Conservation (phyloP, 2,113 vertebrate species). For the Oncorhynchus clarkii region DNA sequence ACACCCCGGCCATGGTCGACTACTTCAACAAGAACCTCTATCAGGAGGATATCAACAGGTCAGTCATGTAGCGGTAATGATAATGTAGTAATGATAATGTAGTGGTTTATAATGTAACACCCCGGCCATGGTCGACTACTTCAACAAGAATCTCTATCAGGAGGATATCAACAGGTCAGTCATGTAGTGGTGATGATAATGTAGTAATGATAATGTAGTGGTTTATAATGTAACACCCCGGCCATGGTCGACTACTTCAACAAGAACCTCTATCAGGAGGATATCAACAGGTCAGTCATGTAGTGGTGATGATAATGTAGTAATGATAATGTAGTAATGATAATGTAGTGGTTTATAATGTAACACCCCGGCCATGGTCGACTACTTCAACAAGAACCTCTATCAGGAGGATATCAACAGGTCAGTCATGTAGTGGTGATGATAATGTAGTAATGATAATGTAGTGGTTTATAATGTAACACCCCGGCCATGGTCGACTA, state of each 20-base stretch:
- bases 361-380: slow-evolving; percentile 86
- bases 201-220: background rate
- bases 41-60: slow-evolving; percentile 97
- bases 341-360: background rate
- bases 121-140: slow-evolving; percentile 88
- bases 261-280: slow-evolving; percentile 87
- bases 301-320: too few relatives aligned
- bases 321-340: too few relatives aligned
- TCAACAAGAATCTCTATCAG: slow-evolving; percentile 89
- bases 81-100: background rate
- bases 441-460: background rate
- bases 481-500: slow-evolving; percentile 87
- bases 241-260: slow-evolving; percentile 93
- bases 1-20: slow-evolving; percentile 86
- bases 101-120: slow-evolving; percentile 68
- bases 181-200: background rate
- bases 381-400: slow-evolving; percentile 91
- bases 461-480: too few relatives aligned
- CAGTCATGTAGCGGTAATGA: slow-evolving; percentile 10
- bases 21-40: slow-evolving; percentile 94
- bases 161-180: slow-evolving; percentile 95
- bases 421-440: slow-evolving; percentile 57
- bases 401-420: slow-evolving; percentile 97
- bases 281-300: slow-evolving; percentile 89
- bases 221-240: slow-evolving; percentile 74